A percentile compares a stretch with the other conserved stretches of the same genome.
phyloP scores from a whole-genome alignment of 2,797 vertebrate species.

The Arnoldichthys spilopterus region DNA sequence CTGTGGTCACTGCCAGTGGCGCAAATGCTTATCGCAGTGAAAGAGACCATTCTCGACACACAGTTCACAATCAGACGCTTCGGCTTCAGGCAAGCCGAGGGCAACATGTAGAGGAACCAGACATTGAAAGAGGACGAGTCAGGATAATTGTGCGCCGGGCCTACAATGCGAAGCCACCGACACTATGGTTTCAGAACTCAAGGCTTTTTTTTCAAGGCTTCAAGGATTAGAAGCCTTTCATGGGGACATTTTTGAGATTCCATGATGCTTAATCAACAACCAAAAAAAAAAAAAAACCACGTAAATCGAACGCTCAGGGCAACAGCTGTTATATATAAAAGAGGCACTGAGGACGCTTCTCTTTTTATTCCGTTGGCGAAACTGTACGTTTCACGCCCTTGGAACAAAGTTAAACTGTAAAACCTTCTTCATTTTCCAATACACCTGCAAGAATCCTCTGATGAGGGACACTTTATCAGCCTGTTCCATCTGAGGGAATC shows the following conservation, averaged over 20 bases:
- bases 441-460: constrained; percentile 55
- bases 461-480: constrained; percentile 56
- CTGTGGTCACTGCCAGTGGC: neutral
- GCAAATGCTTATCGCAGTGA: neutral
- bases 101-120: neutral
- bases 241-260: constrained; percentile 31
- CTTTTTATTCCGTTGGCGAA: constrained; percentile 11
- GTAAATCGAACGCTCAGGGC: neutral
- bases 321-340: neutral
- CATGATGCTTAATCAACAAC: constrained; percentile 4
- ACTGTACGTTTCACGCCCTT: neutral
- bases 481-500: constrained; percentile 58
- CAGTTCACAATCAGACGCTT: neutral
- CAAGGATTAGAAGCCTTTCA: constrained; percentile 16
- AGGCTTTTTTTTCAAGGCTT: constrained; percentile 10
- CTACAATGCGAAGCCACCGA: neutral
- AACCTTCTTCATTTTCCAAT: constrained; percentile 45
- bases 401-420: constrained; percentile 48
- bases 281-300: neutral
- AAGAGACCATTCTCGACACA: neutral
- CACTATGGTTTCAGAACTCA: neutral
- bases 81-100: neutral
- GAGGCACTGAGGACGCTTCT: neutral
- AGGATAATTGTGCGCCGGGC: neutral
- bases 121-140: neutral